phyloP scores from a whole-genome alignment of 2,797 vertebrate species.

The Tachyglossus aculeatus region DNA sequence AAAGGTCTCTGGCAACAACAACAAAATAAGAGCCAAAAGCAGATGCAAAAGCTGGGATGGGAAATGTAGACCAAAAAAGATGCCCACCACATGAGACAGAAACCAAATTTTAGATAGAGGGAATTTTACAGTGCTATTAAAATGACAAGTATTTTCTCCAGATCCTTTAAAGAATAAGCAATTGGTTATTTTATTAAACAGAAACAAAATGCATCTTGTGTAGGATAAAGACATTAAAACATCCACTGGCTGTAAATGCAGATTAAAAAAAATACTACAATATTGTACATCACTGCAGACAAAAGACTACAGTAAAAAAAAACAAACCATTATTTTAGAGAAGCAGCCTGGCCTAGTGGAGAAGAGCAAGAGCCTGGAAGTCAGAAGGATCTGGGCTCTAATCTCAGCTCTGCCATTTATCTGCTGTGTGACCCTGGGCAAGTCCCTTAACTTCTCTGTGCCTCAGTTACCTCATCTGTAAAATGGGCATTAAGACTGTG shows the following conservation, averaged over 20 bases:
- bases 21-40: neutral
- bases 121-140: slow-evolving; percentile 46
- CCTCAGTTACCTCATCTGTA: too few relatives aligned
- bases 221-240: slow-evolving; percentile 34
- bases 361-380: too few relatives aligned
- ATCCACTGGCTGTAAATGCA: neutral
- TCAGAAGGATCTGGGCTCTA: too few relatives aligned
- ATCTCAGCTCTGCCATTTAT: too few relatives aligned
- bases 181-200: slow-evolving; percentile 43
- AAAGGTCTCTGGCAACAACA: slow-evolving; percentile 26
- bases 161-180: slow-evolving; percentile 28
- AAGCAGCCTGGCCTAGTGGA: too few relatives aligned
- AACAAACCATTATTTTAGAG: slow-evolving; percentile 2
- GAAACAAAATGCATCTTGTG: slow-evolving; percentile 38
- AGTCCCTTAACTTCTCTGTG: too few relatives aligned
- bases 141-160: slow-evolving; percentile 35
- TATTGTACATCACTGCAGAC: too few relatives aligned
- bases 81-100: slow-evolving; percentile 15
- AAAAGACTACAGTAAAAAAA: too few relatives aligned
- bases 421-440: too few relatives aligned
- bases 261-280: too few relatives aligned
- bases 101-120: slow-evolving; percentile 30
- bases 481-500: too few relatives aligned
- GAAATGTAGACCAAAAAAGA: neutral
- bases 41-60: neutral